These are phyloP conservation scores for Crematogaster levior DNA, from an alignment of 2,888 invertebrate species.

Conservation along the genomic window DNA sequence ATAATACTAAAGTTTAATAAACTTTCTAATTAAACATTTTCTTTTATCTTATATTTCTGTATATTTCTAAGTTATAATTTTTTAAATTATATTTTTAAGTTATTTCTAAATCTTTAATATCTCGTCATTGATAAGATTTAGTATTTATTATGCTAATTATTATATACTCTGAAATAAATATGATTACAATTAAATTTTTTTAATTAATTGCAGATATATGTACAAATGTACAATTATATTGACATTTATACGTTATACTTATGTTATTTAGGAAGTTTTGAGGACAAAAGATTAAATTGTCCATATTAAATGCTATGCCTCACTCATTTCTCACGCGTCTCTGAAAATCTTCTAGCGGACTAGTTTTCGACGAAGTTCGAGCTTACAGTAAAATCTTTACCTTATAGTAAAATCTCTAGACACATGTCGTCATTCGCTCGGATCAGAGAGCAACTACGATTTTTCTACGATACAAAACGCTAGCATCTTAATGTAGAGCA, in stretches of 20 bases:
- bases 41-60: background rate
- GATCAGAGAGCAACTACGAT: constrained; percentile 11
- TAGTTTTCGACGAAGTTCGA: constrained; percentile 25
- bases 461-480: constrained; percentile 54
- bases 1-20: too few relatives aligned
- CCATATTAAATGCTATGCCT: background rate
- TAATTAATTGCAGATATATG: background rate
- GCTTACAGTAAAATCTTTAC: background rate
- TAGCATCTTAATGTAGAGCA: constrained; percentile 55
- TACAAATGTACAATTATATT: too few relatives aligned
- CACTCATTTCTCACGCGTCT: background rate
- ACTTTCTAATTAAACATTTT: background rate
- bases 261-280: background rate
- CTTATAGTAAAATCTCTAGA: constrained; percentile 29
- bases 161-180: background rate
- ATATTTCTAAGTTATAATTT: background rate
- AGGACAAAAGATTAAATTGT: constrained; percentile 10
- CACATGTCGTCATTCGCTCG: constrained; percentile 26
- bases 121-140: too few relatives aligned
- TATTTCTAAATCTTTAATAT: background rate
- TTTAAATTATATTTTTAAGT: background rate
- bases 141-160: background rate
- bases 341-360: background rate
- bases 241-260: background rate
- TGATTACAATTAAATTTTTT: background rate